Evolutionary conservation across 1,140 invertebrate species (phyloP), one percentile per base, ranked within the genome.

Genomic region (Macrobrachium nipponense): DNA sequence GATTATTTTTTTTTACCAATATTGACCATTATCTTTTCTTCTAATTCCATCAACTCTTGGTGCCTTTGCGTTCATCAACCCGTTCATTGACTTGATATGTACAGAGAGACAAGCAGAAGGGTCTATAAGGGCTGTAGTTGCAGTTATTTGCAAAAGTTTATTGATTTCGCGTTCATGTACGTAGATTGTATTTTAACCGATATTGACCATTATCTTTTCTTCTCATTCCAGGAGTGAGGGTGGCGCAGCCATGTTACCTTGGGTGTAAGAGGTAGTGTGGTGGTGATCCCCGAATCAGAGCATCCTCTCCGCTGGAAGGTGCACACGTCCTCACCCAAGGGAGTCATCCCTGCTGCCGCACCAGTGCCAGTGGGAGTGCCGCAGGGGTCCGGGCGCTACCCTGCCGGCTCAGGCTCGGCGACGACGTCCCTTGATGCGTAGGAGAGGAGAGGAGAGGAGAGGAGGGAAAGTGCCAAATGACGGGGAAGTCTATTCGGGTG

Each of bases 181-280:
- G 51, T 51, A 51, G 51, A 51, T 51, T 10, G 8, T 6, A 10
- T 51, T 51, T 6, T 51, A 8, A 51, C 8, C 8, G 8, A 51
- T 6, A 51, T 51, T 51, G 12, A 51, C 51, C 12, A 0, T 51
- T 8, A 51, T 70, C 36, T 70, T n/a, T 76, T 10, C 58, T 27
- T 77, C 27, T 82, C 0, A 51, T 8, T 77, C 44, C 82, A 83
- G 82, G 82, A 76, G 72, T 43, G 82, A 61, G 82, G 72, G 73
- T 73, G 60, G 72, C 60, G 82, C 60, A 59, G 36, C 51, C 81
- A 59, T 83, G 72, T 64, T 75, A 62, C 17, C 58, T 27, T 43
- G 51, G 70, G 81, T n/a, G 23, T 59, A n/a, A n/a, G 70, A 72
- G 81, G 81, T 68, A 36, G 61, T 73, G 66, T 82, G 75, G 82